Evolutionary conservation across 2,797 vertebrate genomes (phyloP).

Genomic region (Oryzias sinensis): DNA sequence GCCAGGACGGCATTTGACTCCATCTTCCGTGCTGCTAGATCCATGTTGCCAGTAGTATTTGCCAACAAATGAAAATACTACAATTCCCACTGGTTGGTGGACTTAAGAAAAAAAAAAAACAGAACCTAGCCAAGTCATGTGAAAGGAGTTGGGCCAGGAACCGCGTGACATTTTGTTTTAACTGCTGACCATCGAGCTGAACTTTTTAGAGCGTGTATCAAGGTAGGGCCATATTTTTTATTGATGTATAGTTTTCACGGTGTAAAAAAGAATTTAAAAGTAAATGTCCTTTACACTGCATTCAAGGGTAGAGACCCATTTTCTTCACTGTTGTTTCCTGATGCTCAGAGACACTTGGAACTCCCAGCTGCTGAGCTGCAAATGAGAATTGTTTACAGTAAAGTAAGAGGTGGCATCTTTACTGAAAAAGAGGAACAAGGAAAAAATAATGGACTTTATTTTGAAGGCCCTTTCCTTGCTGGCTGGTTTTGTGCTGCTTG

Average conservation of each 20-base stretch:
- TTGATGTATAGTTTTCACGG: conserved; percentile 50
- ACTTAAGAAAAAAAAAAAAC: background rate
- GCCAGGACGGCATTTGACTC: conserved; percentile 36
- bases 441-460: conserved; percentile 13
- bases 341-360: conserved; percentile 41
- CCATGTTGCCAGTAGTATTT: conserved; percentile 60
- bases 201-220: conserved; percentile 59
- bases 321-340: conserved; percentile 48
- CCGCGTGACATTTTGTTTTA: conserved; percentile 37
- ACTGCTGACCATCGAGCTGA: conserved; percentile 24
- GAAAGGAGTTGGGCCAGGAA: conserved; percentile 28
- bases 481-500: conserved; percentile 9
- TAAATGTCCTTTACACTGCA: background rate
- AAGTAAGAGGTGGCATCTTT: conserved; percentile 21
- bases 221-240: conserved; percentile 58
- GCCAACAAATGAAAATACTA: conserved; percentile 55
- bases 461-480: conserved; percentile 12
- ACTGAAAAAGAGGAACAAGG: background rate
- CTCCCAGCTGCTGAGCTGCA: conserved; percentile 42
- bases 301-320: conserved; percentile 24
- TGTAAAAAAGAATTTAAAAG: conserved; percentile 20
- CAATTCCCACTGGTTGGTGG: conserved; percentile 33
- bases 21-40: conserved; percentile 60
- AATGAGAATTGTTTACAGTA: conserved; percentile 67
- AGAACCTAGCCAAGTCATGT: conserved; percentile 15